phyloP scores from a whole-genome alignment of 1,140 invertebrate species.

The Chrysoperla carnea region DNA sequence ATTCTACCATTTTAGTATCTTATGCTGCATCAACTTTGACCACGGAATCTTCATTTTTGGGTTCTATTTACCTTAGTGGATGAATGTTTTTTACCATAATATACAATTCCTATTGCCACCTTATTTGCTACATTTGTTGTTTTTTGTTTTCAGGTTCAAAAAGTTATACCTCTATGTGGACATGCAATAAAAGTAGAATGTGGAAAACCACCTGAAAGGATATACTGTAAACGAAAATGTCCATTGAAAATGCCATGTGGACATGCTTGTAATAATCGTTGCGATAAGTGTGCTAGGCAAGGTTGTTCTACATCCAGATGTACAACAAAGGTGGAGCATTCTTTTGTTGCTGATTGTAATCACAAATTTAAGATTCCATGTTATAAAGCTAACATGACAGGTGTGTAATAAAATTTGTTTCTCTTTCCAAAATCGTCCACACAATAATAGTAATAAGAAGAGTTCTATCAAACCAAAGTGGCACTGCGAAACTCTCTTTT shows the following conservation, averaged over 20 bases:
- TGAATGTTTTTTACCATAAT: too few species aligned
- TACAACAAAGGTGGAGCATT: slow-evolving; percentile 8
- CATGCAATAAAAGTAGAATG: slow-evolving; percentile 23
- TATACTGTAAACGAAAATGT: slow-evolving; percentile 20
- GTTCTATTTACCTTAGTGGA: too few species aligned
- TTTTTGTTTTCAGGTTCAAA: too few species aligned
- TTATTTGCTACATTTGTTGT: too few species aligned
- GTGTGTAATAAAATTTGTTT: slow-evolving; percentile 2
- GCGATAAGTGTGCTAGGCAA: slow-evolving; percentile 9
- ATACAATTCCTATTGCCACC: too few species aligned
- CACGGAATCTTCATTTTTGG: too few species aligned
- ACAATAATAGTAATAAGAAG: too few species aligned
- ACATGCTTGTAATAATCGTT: slow-evolving; percentile 22
- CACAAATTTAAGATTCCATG: slow-evolving; percentile 25
- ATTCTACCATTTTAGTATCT: too few species aligned
- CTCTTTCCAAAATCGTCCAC: too few species aligned
- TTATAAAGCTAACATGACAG: slow-evolving; percentile 7
- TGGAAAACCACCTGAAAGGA: slow-evolving; percentile 9
- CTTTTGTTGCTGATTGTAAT: slow-evolving; percentile 21
- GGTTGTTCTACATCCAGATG: slow-evolving; percentile 20
- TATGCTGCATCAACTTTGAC: too few species aligned
- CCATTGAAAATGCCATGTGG: slow-evolving; percentile 22
- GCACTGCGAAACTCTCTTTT: too few species aligned
- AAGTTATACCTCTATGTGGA: slow-evolving; percentile 22
- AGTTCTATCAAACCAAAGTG: too few species aligned